Evolutionary conservation across 2,888 invertebrate genomes (phyloP).

Genomic region (Diaphora mendica): DNA sequence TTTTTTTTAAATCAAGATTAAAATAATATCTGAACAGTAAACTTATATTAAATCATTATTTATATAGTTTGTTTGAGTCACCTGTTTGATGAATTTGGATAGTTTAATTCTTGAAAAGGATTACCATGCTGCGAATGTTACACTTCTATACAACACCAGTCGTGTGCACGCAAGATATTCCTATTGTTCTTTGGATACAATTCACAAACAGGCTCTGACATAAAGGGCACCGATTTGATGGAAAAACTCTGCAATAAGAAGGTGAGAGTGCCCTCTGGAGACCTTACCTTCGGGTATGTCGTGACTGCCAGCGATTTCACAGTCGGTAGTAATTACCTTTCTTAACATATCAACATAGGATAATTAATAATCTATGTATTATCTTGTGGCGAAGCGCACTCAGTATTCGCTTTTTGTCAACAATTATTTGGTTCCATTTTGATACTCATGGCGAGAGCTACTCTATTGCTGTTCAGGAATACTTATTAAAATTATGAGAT

Average conservation of each 20-base stretch:
- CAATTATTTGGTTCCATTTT: not conserved
- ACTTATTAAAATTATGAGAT: too few species aligned
- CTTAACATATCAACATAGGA: not conserved
- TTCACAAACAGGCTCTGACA: conserved; percentile 65
- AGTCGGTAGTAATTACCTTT: not conserved
- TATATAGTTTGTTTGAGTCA: too few species aligned
- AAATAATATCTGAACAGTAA: too few species aligned
- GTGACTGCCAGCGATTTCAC: conserved; percentile 41
- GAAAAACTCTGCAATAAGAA: conserved; percentile 78
- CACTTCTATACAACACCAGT: conserved; percentile 39
- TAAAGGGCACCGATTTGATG: conserved; percentile 79
- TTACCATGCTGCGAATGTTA: conserved; percentile 19
- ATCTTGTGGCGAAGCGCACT: not conserved
- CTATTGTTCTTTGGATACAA: conserved; percentile 67
- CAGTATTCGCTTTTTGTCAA: too few species aligned
- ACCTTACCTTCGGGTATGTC: conserved; percentile 43
- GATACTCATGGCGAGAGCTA: not conserved
- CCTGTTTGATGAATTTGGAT: too few species aligned
- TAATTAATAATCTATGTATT: not conserved
- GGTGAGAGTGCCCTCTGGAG: conserved; percentile 69
- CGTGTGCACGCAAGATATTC: conserved; percentile 36
- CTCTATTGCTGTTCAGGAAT: too few species aligned
- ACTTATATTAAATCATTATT: too few species aligned
- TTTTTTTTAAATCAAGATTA: too few species aligned
- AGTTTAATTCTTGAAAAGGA: not conserved